phyloP scores from a whole-genome alignment of 2,888 invertebrate species.

The Cyrtodaria siliqua region DNA sequence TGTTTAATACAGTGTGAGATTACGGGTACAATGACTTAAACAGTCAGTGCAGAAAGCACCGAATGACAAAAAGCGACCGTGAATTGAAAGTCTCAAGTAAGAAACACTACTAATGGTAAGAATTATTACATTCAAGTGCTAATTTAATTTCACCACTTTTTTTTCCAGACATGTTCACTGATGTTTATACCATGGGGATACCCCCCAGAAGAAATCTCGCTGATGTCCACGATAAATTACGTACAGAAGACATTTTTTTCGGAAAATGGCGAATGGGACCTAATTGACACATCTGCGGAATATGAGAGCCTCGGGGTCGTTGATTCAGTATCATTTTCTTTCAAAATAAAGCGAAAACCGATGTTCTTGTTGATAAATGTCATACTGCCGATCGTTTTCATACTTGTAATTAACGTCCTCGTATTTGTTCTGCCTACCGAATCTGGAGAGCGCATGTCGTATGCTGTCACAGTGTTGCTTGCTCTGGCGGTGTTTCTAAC shows the following conservation, averaged over 20 bases:
- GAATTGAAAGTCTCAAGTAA: too few relatives aligned
- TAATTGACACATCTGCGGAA: background rate
- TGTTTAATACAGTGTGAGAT: too few relatives aligned
- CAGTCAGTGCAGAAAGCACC: too few relatives aligned
- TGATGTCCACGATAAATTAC: background rate
- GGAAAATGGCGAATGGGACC: background rate
- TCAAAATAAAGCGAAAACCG: background rate
- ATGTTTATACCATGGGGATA: background rate
- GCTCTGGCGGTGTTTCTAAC: conserved; percentile 1
- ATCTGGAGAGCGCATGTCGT: background rate
- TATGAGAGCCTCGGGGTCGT: too few relatives aligned
- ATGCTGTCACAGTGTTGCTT: background rate
- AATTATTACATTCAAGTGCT: too few relatives aligned
- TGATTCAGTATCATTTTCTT: background rate
- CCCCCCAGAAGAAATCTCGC: background rate
- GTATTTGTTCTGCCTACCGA: background rate
- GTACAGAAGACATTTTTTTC: background rate
- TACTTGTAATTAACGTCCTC: background rate
- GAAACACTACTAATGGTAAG: too few relatives aligned
- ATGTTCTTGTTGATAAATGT: background rate
- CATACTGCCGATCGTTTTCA: background rate
- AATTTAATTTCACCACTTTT: too few relatives aligned
- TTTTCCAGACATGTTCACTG: background rate
- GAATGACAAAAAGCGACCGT: too few relatives aligned
- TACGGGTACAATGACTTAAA: too few relatives aligned